These are phyloP conservation scores for Pyxicephalus adspersus DNA, from an alignment of 2,113 vertebrate species.

Conservation along the genomic window DNA sequence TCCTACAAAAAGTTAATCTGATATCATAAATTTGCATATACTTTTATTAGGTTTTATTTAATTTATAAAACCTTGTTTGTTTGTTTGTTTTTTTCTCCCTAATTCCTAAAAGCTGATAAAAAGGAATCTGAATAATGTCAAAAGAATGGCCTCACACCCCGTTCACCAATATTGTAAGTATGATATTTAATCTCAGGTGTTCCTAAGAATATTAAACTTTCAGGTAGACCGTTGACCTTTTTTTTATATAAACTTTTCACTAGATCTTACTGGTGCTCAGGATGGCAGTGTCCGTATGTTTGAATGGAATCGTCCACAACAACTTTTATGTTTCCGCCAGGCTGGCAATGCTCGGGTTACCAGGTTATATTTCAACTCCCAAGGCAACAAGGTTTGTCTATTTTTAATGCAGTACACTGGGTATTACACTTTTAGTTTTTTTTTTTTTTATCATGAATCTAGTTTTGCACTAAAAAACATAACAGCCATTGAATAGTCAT, in stretches of 20 bases:
- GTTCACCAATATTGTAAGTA: constrained; percentile 97
- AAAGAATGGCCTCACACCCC: constrained; percentile 97
- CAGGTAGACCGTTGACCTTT: not conserved
- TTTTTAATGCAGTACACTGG: too few relatives aligned
- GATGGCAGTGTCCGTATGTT: constrained; percentile 98
- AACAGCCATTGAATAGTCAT: too few relatives aligned
- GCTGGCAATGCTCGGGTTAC: constrained; percentile 96
- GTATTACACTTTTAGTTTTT: too few relatives aligned
- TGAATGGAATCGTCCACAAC: constrained; percentile 96
- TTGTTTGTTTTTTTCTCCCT: not conserved
- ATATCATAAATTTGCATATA: too few relatives aligned
- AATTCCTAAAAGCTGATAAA: constrained; percentile 88
- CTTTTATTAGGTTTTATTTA: too few relatives aligned
- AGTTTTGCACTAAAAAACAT: too few relatives aligned
- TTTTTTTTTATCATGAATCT: too few relatives aligned
- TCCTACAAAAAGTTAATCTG: too few relatives aligned
- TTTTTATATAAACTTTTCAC: constrained; percentile 6
- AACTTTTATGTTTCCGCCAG: constrained; percentile 93
- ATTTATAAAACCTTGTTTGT: too few relatives aligned
- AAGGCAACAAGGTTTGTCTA: constrained; percentile 93
- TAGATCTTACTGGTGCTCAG: constrained; percentile 96
- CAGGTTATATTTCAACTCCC: constrained; percentile 94
- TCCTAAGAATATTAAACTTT: not conserved
- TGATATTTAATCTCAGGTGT: not conserved
- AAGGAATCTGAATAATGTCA: constrained; percentile 95